phyloP scores from a whole-genome alignment of 2,888 invertebrate species.

The Drosophila anceps region DNA sequence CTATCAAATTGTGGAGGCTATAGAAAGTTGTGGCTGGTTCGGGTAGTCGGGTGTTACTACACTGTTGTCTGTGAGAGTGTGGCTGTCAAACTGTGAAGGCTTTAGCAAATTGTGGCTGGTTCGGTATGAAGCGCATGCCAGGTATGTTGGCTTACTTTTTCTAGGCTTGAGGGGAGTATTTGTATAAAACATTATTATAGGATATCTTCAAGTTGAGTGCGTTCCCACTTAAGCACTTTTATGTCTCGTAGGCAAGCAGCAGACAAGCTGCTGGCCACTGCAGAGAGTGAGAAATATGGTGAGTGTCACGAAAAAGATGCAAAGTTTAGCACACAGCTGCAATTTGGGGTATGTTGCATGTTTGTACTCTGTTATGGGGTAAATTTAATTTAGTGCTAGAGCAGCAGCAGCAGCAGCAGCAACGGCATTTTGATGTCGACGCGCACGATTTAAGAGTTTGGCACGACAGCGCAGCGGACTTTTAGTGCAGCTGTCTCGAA shows the following conservation, averaged over 20 bases:
- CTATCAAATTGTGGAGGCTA: neutral
- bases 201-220: neutral
- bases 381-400: constrained; percentile 74
- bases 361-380: constrained; percentile 67
- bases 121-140: too few species aligned
- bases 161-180: neutral
- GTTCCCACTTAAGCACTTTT: neutral
- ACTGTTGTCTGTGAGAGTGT: too few species aligned
- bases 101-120: too few species aligned
- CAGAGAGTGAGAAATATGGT: neutral
- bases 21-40: too few species aligned
- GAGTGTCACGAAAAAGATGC: constrained; percentile 62
- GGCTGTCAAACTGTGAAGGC: too few species aligned
- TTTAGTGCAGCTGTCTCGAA: constrained; percentile 51
- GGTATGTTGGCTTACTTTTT: neutral
- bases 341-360: constrained; percentile 55
- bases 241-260: neutral
- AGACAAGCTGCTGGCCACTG: constrained; percentile 3
- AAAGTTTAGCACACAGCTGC: constrained; percentile 55
- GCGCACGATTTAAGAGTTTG: constrained; percentile 69
- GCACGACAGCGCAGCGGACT: constrained; percentile 26
- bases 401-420: constrained; percentile 19
- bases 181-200: neutral
- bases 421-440: constrained; percentile 55
- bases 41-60: too few species aligned